phyloP scores from a whole-genome alignment of 2,797 vertebrate genomes.

The Rhinoraja longicauda region DNA sequence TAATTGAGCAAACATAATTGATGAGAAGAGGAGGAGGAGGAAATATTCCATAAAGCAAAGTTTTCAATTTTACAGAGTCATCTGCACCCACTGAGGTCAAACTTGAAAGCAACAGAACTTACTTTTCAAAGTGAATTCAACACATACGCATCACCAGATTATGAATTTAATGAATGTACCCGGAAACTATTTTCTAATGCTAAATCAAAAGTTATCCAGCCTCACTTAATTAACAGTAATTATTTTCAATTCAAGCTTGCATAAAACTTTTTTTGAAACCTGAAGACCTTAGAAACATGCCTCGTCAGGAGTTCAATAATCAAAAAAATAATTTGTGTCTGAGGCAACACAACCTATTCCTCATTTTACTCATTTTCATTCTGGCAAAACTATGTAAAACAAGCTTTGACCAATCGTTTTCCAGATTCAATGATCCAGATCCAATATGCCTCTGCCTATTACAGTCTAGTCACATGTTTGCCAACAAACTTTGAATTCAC shows the following conservation, averaged over 20 bases:
- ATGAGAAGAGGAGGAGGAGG: background rate
- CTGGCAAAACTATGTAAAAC: background rate
- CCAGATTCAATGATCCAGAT: background rate
- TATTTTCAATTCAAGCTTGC: background rate
- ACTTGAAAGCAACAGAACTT: no score
- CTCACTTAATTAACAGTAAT: background rate
- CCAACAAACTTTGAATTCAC: background rate
- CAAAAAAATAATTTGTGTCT: background rate
- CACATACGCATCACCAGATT: no score
- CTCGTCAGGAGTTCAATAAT: background rate
- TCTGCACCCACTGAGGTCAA: background rate
- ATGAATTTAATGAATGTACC: no score
- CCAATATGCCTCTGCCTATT: background rate
- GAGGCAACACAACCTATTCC: background rate
- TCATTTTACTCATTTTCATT: background rate
- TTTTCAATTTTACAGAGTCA: background rate
- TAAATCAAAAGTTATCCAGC: background rate
- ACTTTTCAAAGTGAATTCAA: no score
- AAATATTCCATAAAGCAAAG: background rate
- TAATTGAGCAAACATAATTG: background rate
- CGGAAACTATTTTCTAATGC: no score
- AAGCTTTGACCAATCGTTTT: background rate
- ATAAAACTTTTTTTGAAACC: background rate
- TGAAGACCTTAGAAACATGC: background rate
- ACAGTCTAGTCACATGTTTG: background rate